Conservation (phyloP, 2,888 invertebrate genomes). For the Pseudanteris insignis region DNA sequence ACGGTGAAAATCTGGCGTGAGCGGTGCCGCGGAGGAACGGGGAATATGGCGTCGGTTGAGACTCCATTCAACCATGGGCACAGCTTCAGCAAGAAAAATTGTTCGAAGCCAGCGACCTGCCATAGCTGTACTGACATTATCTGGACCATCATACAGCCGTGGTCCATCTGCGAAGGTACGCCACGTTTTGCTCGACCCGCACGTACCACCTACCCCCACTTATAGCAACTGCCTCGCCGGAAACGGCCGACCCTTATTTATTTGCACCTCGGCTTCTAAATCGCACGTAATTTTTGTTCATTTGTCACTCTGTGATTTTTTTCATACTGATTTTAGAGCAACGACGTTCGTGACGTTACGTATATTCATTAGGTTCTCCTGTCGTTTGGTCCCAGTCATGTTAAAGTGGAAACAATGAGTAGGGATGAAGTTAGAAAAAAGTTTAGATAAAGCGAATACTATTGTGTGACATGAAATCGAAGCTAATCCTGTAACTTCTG, state of each 20-base stretch:
- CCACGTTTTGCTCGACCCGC: slow-evolving; percentile 10
- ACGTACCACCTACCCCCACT: not conserved
- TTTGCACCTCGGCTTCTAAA: slow-evolving; percentile 1
- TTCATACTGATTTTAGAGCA: too few relatives aligned
- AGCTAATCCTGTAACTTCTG: too few relatives aligned
- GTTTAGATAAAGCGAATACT: too few relatives aligned
- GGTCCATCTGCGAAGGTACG: slow-evolving; percentile 98
- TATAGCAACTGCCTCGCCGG: slow-evolving; percentile 5
- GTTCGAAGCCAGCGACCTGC: slow-evolving; percentile 99
- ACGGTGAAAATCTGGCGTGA: slow-evolving; percentile 74
- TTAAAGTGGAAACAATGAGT: too few relatives aligned
- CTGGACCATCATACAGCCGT: slow-evolving; percentile 99
- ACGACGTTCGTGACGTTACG: too few relatives aligned
- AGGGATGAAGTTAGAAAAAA: too few relatives aligned
- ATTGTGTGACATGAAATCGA: too few relatives aligned
- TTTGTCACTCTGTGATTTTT: too few relatives aligned
- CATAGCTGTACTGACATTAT: slow-evolving; percentile 99
- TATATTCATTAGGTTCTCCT: too few relatives aligned
- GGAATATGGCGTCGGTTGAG: slow-evolving; percentile 72
- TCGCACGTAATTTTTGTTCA: slow-evolving; percentile 3
- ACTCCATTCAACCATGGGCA: slow-evolving; percentile 80
- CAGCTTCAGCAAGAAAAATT: slow-evolving; percentile 99
- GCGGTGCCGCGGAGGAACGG: slow-evolving; percentile 70
- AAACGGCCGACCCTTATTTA: slow-evolving; percentile 5
- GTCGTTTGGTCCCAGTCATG: too few relatives aligned